Conservation (phyloP, 2,888 invertebrate genomes). For the Latrodectus hesperus region DNA sequence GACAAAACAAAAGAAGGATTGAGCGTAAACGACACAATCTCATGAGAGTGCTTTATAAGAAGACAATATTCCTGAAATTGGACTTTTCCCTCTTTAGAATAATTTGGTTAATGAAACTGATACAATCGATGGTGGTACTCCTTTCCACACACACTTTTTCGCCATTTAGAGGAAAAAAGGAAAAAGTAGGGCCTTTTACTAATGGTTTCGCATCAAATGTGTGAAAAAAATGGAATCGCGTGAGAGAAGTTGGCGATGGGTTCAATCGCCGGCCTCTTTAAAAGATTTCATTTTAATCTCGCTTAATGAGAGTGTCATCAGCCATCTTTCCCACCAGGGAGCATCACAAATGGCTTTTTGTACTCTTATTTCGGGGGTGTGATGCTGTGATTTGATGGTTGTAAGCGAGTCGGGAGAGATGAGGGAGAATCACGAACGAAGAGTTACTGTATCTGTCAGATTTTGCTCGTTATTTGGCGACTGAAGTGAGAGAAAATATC, state of each 20-base stretch:
- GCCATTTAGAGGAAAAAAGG: conserved; percentile 9
- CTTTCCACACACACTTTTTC: neutral
- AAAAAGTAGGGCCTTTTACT: conserved; percentile 3
- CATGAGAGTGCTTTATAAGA: conserved; percentile 6
- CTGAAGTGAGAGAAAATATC: neutral
- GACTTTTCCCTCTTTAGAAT: conserved; percentile 43
- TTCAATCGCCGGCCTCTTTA: conserved; percentile 17
- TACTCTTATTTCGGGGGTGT: conserved; percentile 57
- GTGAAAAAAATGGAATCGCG: conserved; percentile 8
- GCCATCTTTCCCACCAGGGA: conserved; percentile 31
- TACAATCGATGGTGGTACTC: conserved; percentile 49
- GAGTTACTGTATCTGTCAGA: neutral
- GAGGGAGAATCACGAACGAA: conserved; percentile 14
- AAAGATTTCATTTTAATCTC: conserved; percentile 68
- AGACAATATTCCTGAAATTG: conserved; percentile 53
- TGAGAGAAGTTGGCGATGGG: conserved; percentile 3
- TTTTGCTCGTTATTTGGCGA: neutral
- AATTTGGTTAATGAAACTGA: conserved; percentile 66
- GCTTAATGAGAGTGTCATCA: conserved; percentile 60
- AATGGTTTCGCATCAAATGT: conserved; percentile 64
- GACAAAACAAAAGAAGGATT: neutral
- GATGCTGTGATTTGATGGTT: conserved; percentile 59
- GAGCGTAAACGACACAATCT: conserved; percentile 18
- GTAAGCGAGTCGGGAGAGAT: conserved; percentile 20
- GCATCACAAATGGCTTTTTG: conserved; percentile 66